Evolutionary conservation across 53 echinoderm and acorn worm species (phyloP).

Genomic region (Crossaster papposus): DNA sequence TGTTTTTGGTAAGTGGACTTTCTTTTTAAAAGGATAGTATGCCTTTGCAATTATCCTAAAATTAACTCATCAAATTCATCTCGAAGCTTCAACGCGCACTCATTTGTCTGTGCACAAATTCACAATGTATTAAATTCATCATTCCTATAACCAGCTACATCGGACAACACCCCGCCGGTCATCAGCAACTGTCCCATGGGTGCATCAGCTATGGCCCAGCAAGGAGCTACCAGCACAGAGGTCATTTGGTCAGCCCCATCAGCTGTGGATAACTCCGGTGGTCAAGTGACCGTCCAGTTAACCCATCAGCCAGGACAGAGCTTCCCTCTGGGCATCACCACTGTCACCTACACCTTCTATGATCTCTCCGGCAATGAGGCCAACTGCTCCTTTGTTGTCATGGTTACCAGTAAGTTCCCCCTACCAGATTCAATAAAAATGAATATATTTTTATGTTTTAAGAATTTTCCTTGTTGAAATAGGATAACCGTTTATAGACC

Average conservation of each 20-base stretch:
- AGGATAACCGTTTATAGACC: too few relatives aligned
- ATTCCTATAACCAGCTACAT: background rate
- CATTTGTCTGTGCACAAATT: too few relatives aligned
- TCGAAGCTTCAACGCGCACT: too few relatives aligned
- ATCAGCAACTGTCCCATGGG: slow-evolving; percentile 63
- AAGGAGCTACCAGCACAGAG: slow-evolving; percentile 8
- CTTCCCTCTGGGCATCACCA: slow-evolving; percentile 66
- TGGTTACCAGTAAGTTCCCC: slow-evolving; percentile 55
- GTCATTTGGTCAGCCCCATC: slow-evolving; percentile 78
- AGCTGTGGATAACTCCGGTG: slow-evolving; percentile 65
- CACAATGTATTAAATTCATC: background rate
- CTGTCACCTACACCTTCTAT: slow-evolving; percentile 73
- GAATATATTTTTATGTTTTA: too few relatives aligned
- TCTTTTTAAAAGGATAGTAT: too few relatives aligned
- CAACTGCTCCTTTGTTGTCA: slow-evolving; percentile 61
- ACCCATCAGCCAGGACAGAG: slow-evolving; percentile 38
- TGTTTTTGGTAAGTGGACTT: slow-evolving; percentile 62
- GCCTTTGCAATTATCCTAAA: too few relatives aligned
- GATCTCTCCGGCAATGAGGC: slow-evolving; percentile 69
- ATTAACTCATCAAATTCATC: too few relatives aligned
- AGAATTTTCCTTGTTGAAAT: too few relatives aligned
- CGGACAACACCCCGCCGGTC: slow-evolving; percentile 64
- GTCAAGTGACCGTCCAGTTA: slow-evolving; percentile 6
- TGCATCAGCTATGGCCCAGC: slow-evolving; percentile 29
- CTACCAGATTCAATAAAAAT: background rate